These are phyloP conservation scores for Poecilia gillii DNA, from an alignment of 2,797 vertebrate genomes.

Conservation along the genomic window DNA sequence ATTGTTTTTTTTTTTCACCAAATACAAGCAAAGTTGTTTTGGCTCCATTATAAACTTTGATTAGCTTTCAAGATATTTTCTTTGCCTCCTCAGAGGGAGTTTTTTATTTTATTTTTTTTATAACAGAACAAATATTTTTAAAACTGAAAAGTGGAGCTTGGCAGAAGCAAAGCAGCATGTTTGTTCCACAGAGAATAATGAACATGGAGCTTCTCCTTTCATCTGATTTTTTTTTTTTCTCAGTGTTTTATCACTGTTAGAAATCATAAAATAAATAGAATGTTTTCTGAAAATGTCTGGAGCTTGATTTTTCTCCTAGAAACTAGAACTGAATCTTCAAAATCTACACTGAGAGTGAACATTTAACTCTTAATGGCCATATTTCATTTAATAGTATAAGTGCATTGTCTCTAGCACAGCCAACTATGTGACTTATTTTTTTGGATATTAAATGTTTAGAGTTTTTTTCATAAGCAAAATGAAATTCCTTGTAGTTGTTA, in stretches of 20 bases:
- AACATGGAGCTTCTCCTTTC: constrained; percentile 28
- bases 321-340: neutral
- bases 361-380: neutral
- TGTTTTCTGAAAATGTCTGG: neutral
- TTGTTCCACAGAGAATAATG: constrained; percentile 5
- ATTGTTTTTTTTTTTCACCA: neutral
- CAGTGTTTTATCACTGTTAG: neutral
- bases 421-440: neutral
- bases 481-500: neutral
- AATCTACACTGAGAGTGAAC: neutral
- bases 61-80: constrained; percentile 22
- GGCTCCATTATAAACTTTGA: constrained; percentile 21
- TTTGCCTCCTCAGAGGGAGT: constrained; percentile 1
- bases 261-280: neutral
- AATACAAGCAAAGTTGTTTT: neutral
- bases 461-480: neutral
- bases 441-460: neutral
- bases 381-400: neutral
- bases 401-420: neutral
- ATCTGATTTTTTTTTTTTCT: constrained; percentile 1
- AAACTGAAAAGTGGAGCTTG: constrained; percentile 21
- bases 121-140: constrained; percentile 16
- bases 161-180: constrained; percentile 12
- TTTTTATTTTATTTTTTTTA: neutral
- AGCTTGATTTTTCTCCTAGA: neutral